These are phyloP conservation scores for Pelodytes ibericus DNA, from an alignment of 2,797 vertebrate genomes.

Conservation along the genomic window DNA sequence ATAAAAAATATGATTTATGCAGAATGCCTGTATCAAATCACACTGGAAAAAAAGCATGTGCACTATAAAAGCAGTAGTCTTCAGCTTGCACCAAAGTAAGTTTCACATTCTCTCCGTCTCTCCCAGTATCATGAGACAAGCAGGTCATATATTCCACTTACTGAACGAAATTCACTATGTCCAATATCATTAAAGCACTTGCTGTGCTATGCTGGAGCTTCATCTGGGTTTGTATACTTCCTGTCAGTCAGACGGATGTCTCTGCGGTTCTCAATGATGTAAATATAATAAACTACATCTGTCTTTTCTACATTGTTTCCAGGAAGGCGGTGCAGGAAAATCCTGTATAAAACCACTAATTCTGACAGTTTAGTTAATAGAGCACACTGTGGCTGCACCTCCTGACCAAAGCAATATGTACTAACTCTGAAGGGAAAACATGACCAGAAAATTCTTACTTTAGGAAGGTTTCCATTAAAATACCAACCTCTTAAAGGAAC, in stretches of 20 bases:
- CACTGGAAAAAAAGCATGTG: too few species aligned
- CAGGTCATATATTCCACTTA: background rate
- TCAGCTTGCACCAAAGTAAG: too few species aligned
- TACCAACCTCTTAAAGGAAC: too few species aligned
- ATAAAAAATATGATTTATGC: too few species aligned
- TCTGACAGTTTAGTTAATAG: conserved; percentile 14
- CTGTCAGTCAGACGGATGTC: conserved; percentile 6
- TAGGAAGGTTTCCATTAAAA: too few species aligned
- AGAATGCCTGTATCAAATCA: too few species aligned
- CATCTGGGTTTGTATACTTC: conserved; percentile 2
- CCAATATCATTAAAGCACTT: background rate
- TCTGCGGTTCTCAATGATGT: conserved; percentile 16
- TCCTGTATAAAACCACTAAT: conserved; percentile 24
- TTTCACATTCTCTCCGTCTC: background rate
- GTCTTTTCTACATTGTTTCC: conserved; percentile 19
- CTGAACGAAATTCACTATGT: background rate
- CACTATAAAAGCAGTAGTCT: too few species aligned
- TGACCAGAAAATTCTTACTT: too few species aligned
- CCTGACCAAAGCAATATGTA: background rate
- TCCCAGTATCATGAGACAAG: background rate
- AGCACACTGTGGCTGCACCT: conserved; percentile 5
- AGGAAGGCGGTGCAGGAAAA: conserved; percentile 15
- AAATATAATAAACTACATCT: conserved; percentile 32
- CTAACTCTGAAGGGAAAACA: background rate
- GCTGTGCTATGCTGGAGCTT: background rate